Evolutionary conservation across 2,888 invertebrate species (phyloP).

Genomic region (Aspidapion aeneum): DNA sequence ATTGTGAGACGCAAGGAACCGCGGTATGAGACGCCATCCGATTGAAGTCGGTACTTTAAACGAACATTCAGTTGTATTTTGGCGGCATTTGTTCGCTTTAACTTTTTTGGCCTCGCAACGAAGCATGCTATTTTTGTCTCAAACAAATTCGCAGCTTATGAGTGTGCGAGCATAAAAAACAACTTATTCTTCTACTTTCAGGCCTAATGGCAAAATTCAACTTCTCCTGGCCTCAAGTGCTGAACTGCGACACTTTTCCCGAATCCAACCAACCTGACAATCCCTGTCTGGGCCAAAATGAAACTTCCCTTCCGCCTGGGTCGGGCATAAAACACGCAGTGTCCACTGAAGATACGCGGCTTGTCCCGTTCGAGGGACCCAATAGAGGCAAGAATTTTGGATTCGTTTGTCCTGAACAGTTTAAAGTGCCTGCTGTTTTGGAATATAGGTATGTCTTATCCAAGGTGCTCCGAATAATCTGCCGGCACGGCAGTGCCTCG

Average conservation of each 20-base stretch:
- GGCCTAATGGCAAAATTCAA: conserved; percentile 80
- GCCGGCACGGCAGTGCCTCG: too few relatives aligned
- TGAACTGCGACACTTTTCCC: conserved; percentile 87
- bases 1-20: too few relatives aligned
- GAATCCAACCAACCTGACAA: conserved; percentile 59
- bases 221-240: conserved; percentile 84
- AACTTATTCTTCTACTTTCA: neutral
- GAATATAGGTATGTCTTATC: conserved; percentile 67
- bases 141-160: too few relatives aligned
- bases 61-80: too few relatives aligned
- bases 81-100: too few relatives aligned
- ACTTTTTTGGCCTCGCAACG: too few relatives aligned
- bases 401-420: conserved; percentile 85
- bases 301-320: conserved; percentile 57
- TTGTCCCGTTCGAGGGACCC: conserved; percentile 31
- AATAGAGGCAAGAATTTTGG: conserved; percentile 62
- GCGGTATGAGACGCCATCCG: too few relatives aligned
- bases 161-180: too few relatives aligned
- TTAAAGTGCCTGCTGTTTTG: conserved; percentile 74
- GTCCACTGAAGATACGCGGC: conserved; percentile 20
- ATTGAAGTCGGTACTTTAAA: too few relatives aligned
- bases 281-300: conserved; percentile 79
- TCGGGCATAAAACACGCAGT: conserved; percentile 29
- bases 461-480: too few relatives aligned
- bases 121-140: too few relatives aligned